These are phyloP conservation scores for Alsophila aescularia DNA, from an alignment of 2,888 invertebrate genomes.

Conservation along the genomic window DNA sequence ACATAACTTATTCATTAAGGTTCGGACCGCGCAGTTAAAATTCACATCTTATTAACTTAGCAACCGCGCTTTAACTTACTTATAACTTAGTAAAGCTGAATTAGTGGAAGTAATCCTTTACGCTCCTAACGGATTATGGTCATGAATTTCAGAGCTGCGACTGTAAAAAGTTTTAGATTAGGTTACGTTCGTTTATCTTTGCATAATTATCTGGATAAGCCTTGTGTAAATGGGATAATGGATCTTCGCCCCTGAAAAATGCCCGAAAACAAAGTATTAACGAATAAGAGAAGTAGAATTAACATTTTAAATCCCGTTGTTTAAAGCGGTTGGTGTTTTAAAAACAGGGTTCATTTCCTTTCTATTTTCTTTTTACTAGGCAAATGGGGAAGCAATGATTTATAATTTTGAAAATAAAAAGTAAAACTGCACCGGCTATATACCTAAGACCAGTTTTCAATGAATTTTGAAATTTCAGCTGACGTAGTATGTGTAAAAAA, in stretches of 20 bases:
- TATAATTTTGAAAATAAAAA: too few relatives aligned
- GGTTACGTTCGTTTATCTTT: slow-evolving; percentile 18
- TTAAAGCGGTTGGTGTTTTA: too few relatives aligned
- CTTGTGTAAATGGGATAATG: slow-evolving; percentile 10
- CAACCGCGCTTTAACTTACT: slow-evolving; percentile 51
- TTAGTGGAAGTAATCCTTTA: slow-evolving; percentile 36
- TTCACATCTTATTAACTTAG: slow-evolving; percentile 58
- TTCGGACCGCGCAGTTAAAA: slow-evolving; percentile 49
- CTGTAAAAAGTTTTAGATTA: slow-evolving; percentile 22
- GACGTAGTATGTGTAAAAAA: too few relatives aligned
- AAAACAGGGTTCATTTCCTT: too few relatives aligned
- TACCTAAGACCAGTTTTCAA: too few relatives aligned
- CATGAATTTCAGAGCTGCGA: slow-evolving; percentile 23
- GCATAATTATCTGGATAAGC: slow-evolving; percentile 15
- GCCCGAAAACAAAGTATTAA: neutral
- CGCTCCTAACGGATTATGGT: slow-evolving; percentile 33
- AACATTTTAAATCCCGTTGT: neutral
- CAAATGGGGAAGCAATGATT: too few relatives aligned
- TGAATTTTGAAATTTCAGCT: too few relatives aligned
- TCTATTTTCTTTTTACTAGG: too few relatives aligned
- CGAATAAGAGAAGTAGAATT: neutral
- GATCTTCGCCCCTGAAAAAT: neutral
- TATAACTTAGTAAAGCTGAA: slow-evolving; percentile 49
- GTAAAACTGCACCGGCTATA: too few relatives aligned
- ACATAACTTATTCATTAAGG: slow-evolving; percentile 52